A percentile compares a stretch with the other conserved stretches of the same genome.
phyloP scores from a whole-genome alignment of 2,888 invertebrate genomes.

The Brachylomia viminalis region DNA sequence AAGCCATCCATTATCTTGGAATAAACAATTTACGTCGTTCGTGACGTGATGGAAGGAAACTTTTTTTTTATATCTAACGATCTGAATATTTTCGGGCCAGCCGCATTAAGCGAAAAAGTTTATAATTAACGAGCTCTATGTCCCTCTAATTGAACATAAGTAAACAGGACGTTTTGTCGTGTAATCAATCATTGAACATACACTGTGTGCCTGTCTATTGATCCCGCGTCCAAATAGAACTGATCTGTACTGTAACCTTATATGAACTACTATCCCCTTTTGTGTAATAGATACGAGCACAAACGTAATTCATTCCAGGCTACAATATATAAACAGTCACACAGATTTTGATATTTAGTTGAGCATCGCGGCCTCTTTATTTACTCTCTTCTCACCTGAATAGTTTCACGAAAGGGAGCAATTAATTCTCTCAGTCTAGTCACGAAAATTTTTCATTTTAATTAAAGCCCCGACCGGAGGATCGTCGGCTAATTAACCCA shows the following conservation, averaged over 20 bases:
- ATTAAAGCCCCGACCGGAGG: slow-evolving; percentile 88
- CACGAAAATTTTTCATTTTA: slow-evolving; percentile 90
- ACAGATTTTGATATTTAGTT: slow-evolving; percentile 65
- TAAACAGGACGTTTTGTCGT: slow-evolving; percentile 63
- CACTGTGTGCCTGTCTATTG: slow-evolving; percentile 38
- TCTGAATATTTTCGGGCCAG: slow-evolving; percentile 62
- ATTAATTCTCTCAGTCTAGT: slow-evolving; percentile 88
- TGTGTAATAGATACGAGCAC: slow-evolving; percentile 19
- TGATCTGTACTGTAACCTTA: slow-evolving; percentile 41
- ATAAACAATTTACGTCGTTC: slow-evolving; percentile 62
- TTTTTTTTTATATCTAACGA: slow-evolving; percentile 64
- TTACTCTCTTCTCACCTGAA: slow-evolving; percentile 85
- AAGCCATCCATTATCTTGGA: slow-evolving; percentile 64
- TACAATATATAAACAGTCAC: slow-evolving; percentile 22
- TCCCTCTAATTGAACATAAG: slow-evolving; percentile 67
- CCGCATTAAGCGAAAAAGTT: slow-evolving; percentile 71
- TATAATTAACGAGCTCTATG: slow-evolving; percentile 71
- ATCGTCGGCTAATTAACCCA: slow-evolving; percentile 90
- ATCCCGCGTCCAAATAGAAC: slow-evolving; percentile 37
- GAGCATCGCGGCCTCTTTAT: slow-evolving; percentile 74
- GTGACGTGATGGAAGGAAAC: slow-evolving; percentile 58
- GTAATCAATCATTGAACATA: slow-evolving; percentile 64
- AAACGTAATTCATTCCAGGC: slow-evolving; percentile 12
- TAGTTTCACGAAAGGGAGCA: slow-evolving; percentile 87
- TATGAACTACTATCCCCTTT: slow-evolving; percentile 19